Evolutionary conservation across 2,888 invertebrate species (phyloP).

Genomic region (Trypoxylon attenuatum): DNA sequence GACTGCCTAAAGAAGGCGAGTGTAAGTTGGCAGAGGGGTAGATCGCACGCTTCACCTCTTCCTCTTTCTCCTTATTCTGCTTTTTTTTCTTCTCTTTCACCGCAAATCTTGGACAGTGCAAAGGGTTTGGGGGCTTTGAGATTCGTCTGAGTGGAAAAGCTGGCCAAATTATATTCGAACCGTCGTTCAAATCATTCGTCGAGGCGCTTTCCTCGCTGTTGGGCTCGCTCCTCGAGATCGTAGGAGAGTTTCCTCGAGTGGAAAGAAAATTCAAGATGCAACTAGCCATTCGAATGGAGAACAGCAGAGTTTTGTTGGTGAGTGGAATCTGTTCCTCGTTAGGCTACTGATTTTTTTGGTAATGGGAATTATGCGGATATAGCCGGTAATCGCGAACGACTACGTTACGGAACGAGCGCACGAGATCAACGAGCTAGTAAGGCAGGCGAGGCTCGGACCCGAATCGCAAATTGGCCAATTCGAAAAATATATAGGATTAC

Average conservation of each 20-base stretch:
- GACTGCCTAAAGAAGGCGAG: slow-evolving; percentile 75
- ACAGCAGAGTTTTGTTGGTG: no score
- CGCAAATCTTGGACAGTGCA: no score
- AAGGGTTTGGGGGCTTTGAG: no score
- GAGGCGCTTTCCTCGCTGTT: slow-evolving; percentile 83
- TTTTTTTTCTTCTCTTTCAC: slow-evolving; percentile 21
- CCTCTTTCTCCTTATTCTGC: not conserved
- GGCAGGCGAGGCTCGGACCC: slow-evolving; percentile 84
- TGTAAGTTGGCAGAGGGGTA: slow-evolving; percentile 7
- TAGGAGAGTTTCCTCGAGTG: slow-evolving; percentile 76
- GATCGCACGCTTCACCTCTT: not conserved
- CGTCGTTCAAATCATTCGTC: slow-evolving; percentile 84
- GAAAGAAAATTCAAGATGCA: slow-evolving; percentile 12
- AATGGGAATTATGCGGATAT: slow-evolving; percentile 38
- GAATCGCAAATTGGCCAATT: slow-evolving; percentile 85
- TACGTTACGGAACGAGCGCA: slow-evolving; percentile 80
- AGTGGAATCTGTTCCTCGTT: no score
- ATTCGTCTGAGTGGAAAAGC: slow-evolving; percentile 79
- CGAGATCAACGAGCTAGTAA: slow-evolving; percentile 79
- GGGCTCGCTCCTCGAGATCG: slow-evolving; percentile 84
- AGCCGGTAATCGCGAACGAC: slow-evolving; percentile 86
- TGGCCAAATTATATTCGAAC: slow-evolving; percentile 82
- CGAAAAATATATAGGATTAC: slow-evolving; percentile 85
- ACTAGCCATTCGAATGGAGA: not conserved
- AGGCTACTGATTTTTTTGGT: no score